phyloP scores from a whole-genome alignment of 1,140 invertebrate species.

The Pseudomyrmex cubaensis region DNA sequence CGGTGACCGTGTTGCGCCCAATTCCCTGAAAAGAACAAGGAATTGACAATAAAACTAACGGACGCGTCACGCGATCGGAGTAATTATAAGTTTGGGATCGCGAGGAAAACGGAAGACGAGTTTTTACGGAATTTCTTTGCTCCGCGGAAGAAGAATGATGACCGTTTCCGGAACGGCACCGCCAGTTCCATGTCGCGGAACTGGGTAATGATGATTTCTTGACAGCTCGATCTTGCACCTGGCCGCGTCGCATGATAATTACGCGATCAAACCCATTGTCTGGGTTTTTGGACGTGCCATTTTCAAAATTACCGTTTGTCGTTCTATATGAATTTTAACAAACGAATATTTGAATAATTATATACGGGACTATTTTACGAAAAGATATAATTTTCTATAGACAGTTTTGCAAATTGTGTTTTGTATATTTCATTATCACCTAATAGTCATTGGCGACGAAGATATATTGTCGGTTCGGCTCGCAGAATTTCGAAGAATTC shows the following conservation, averaged over 20 bases:
- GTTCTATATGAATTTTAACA: constrained; percentile 23
- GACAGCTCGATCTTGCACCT: constrained; percentile 46
- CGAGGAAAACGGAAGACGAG: constrained; percentile 9
- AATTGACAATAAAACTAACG: constrained; percentile 6
- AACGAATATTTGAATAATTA: constrained; percentile 8
- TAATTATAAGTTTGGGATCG: constrained; percentile 9
- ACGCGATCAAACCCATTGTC: constrained; percentile 23
- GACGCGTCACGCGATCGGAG: neutral
- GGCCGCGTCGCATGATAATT: constrained; percentile 37
- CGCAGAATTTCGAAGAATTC: constrained; percentile 25
- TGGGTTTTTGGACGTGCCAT: neutral
- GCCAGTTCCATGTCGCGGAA: constrained; percentile 48
- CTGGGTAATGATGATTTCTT: constrained; percentile 45
- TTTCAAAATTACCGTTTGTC: constrained; percentile 18
- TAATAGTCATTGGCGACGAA: neutral
- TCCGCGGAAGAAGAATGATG: constrained; percentile 42
- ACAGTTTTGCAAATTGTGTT: constrained; percentile 7
- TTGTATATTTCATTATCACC: constrained; percentile 10
- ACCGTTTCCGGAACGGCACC: constrained; percentile 39
- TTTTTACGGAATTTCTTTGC: constrained; percentile 46
- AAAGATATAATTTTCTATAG: neutral
- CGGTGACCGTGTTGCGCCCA: neutral
- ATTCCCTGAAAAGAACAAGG: constrained; percentile 18
- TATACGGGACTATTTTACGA: neutral
- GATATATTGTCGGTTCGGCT: constrained; percentile 18